phyloP scores from a whole-genome alignment of 2,113 vertebrate genomes.

The Pituophis catenifer region DNA sequence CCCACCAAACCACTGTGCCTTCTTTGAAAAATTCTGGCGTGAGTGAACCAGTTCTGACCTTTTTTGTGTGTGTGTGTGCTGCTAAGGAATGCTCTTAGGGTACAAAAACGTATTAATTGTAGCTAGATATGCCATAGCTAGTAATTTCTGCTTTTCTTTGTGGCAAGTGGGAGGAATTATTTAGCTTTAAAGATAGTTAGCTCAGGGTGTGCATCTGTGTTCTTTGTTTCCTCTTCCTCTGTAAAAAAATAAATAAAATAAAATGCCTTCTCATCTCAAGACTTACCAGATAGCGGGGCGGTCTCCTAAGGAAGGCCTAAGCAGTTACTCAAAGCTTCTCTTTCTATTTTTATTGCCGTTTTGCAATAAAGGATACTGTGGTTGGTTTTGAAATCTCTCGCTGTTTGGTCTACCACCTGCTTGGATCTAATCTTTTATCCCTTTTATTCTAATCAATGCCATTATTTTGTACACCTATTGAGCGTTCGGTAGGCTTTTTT shows the following conservation, averaged over 20 bases:
- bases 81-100: conserved; percentile 16
- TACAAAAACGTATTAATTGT: conserved; percentile 26
- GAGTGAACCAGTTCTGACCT: conserved; percentile 3
- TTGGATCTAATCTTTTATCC: not conserved
- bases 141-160: conserved; percentile 35
- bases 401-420: not conserved
- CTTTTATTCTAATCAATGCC: not conserved
- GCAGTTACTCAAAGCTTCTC: not conserved
- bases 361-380: not conserved
- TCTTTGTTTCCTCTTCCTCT: not conserved
- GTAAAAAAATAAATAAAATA: not conserved
- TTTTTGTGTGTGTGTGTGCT: not conserved
- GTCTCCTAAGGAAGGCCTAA: not conserved
- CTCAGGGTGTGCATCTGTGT: not conserved
- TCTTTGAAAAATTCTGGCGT: conserved; percentile 15
- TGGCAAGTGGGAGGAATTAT: conserved; percentile 9
- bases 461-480: not conserved
- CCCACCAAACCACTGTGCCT: not conserved
- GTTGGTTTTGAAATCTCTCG: not conserved
- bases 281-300: not conserved
- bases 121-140: conserved; percentile 24
- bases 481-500: not conserved
- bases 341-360: not conserved
- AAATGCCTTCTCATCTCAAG: not conserved
- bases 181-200: conserved; percentile 20